Conservation (phyloP, 2,888 invertebrate genomes). For the Hoplodrina blanda region DNA sequence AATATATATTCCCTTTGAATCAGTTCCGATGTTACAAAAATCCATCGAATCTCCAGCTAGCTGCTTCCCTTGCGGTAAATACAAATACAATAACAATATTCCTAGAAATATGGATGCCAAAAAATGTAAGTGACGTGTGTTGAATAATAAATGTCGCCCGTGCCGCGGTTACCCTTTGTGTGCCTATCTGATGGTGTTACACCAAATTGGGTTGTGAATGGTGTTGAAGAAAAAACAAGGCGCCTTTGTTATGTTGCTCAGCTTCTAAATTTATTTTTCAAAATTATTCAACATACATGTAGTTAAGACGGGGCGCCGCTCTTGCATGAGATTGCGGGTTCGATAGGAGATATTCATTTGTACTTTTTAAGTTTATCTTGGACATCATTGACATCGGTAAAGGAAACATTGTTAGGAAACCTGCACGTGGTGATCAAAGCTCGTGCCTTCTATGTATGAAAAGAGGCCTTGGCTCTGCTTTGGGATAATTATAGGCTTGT, state of each 20-base stretch:
- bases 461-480: too few relatives aligned
- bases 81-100: slow-evolving; percentile 41
- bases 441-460: too few relatives aligned
- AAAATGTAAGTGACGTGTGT: slow-evolving; percentile 48
- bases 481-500: too few relatives aligned
- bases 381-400: too few relatives aligned
- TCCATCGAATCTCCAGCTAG: not conserved
- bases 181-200: slow-evolving; percentile 45
- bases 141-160: slow-evolving; percentile 51
- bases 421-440: too few relatives aligned
- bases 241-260: slow-evolving; percentile 35
- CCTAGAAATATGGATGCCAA: slow-evolving; percentile 31
- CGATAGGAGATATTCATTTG: too few relatives aligned
- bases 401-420: too few relatives aligned
- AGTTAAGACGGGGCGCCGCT: too few relatives aligned
- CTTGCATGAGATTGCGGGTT: too few relatives aligned
- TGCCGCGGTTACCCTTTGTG: slow-evolving; percentile 46
- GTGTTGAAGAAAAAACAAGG: slow-evolving; percentile 26
- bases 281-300: not conserved
- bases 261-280: slow-evolving; percentile 18
- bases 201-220: slow-evolving; percentile 44
- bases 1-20: not conserved
- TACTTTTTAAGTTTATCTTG: too few relatives aligned
- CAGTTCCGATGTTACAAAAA: not conserved
- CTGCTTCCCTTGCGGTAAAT: slow-evolving; percentile 2